These are phyloP conservation scores for Bradysia coprophila DNA, from an alignment of 1,140 invertebrate species.

Conservation along the genomic window DNA sequence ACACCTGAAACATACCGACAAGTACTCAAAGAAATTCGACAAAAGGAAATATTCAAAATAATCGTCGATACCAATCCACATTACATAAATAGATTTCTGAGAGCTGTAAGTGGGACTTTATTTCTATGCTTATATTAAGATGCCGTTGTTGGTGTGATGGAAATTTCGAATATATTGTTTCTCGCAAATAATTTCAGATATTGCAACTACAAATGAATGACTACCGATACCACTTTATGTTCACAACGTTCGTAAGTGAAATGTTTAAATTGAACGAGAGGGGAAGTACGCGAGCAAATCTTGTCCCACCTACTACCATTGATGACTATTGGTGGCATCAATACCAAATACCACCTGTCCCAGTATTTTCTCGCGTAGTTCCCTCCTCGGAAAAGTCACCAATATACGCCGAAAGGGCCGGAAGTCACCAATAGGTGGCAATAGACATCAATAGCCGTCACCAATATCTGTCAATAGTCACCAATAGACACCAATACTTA, in stretches of 20 bases:
- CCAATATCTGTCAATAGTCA: no score
- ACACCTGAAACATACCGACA: constrained; percentile 54
- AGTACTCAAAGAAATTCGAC: constrained; percentile 56
- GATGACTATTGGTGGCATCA: no score
- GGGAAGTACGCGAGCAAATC: no score
- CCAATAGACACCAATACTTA: no score
- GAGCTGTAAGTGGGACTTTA: constrained; percentile 45
- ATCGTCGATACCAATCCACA: constrained; percentile 67
- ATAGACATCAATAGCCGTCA: no score
- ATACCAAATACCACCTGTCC: not conserved
- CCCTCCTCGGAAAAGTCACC: not conserved
- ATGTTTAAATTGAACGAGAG: no score
- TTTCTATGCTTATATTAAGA: constrained; percentile 18
- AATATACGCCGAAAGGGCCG: no score
- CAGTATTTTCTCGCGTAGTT: not conserved
- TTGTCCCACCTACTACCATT: no score
- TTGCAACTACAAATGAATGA: constrained; percentile 82
- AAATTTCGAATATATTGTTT: no score
- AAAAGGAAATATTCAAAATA: constrained; percentile 66
- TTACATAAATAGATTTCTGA: constrained; percentile 56
- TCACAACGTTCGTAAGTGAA: constrained; percentile 76
- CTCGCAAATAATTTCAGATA: no score
- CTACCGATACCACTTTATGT: constrained; percentile 76
- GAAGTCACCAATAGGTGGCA: no score
- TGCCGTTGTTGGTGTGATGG: no score